Conservation (phyloP, 2,797 vertebrate species). For the Mormyrus proboscirostris region DNA sequence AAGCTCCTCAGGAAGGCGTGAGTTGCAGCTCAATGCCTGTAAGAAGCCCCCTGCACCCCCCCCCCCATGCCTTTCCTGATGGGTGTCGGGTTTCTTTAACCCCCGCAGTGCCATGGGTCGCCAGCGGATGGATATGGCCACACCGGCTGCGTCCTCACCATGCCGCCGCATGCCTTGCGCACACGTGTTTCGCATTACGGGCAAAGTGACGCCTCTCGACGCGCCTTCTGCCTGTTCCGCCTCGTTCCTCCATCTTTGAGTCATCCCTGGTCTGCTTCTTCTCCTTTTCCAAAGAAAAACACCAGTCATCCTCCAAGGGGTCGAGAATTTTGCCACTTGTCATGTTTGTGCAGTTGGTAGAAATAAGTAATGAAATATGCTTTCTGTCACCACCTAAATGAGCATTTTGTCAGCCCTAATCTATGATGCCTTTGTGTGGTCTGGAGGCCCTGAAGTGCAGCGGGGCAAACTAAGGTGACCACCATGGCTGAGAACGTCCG, state of each 20-base stretch:
- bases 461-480: not conserved
- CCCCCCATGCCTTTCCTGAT: conserved; percentile 32
- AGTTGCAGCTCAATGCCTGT: not conserved
- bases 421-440: not conserved
- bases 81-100: conserved; percentile 60
- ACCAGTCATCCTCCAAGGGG: not conserved
- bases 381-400: not conserved
- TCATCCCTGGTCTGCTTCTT: not conserved
- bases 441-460: not conserved
- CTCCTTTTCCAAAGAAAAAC: not conserved
- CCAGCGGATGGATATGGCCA: not conserved
- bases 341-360: not conserved
- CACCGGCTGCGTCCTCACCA: not conserved
- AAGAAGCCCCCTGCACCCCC: conserved; percentile 17
- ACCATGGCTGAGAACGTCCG: not conserved
- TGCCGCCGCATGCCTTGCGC: not conserved
- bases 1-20: not conserved
- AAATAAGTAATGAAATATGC: not conserved
- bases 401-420: not conserved
- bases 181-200: not conserved
- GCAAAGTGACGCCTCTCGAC: not conserved
- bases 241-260: not conserved
- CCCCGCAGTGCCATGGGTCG: conserved; percentile 37
- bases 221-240: not conserved
- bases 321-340: not conserved